phyloP scores from a whole-genome alignment of 2,113 vertebrate genomes.

The Naja naja region DNA sequence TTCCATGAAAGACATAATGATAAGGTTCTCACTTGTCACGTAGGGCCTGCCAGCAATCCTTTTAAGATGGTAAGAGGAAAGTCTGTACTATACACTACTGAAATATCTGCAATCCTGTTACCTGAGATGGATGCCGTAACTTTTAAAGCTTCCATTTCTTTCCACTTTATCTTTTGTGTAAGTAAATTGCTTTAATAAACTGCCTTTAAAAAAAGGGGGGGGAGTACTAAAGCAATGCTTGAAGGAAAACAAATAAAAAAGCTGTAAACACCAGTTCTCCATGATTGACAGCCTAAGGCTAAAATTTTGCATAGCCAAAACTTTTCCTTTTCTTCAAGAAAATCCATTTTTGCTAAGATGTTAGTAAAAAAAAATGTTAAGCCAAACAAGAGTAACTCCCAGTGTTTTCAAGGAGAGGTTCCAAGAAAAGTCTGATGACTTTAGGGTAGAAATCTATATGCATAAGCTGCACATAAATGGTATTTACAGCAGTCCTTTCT shows the following conservation, averaged over 20 bases:
- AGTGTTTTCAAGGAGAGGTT: slow-evolving; percentile 44
- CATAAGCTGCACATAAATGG: not conserved
- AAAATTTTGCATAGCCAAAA: slow-evolving; percentile 16
- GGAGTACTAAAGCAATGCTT: not conserved
- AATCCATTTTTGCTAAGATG: slow-evolving; percentile 34
- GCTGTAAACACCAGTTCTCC: not conserved
- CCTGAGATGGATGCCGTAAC: not conserved
- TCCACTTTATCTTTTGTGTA: not conserved
- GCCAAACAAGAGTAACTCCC: slow-evolving; percentile 52
- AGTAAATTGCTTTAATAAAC: slow-evolving; percentile 27
- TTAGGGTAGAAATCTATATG: slow-evolving; percentile 9
- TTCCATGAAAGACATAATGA: slow-evolving; percentile 27
- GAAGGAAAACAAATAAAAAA: slow-evolving; percentile 3
- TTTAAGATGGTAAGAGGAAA: not conserved
- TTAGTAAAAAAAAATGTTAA: slow-evolving; percentile 30
- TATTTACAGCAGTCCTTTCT: slow-evolving; percentile 28
- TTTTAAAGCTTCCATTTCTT: slow-evolving; percentile 18
- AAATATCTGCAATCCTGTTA: not conserved
- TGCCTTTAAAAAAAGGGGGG: not conserved
- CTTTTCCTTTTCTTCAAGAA: slow-evolving; percentile 2
- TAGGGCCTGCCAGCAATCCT: not conserved
- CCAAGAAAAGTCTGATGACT: slow-evolving; percentile 6
- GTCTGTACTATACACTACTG: not conserved
- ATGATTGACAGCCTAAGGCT: slow-evolving; percentile 28
- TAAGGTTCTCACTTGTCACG: not conserved